A percentile compares a stretch with the other conserved stretches of the same genome.
phyloP scores from a whole-genome alignment of 2,888 invertebrate genomes.

The Scaptodrosophila latifasciaeformis region DNA sequence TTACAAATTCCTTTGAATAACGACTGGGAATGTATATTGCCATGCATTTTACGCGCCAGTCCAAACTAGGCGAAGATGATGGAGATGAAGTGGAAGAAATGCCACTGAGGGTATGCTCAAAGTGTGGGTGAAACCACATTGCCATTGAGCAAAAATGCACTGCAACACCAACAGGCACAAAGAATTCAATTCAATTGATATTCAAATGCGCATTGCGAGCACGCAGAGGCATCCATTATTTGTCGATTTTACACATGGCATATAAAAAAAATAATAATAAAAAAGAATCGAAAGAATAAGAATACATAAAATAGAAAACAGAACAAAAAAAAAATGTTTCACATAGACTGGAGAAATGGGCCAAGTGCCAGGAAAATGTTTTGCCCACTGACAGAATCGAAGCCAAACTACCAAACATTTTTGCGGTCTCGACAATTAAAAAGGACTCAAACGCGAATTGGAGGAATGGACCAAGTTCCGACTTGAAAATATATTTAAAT shows the following conservation, averaged over 20 bases:
- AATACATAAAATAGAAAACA: too few relatives aligned
- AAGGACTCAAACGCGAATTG: too few relatives aligned
- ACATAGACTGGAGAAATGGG: neutral
- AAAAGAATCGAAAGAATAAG: constrained; percentile 21
- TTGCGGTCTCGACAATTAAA: too few relatives aligned
- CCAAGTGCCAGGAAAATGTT: neutral
- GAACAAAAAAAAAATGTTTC: constrained; percentile 1
- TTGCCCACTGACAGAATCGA: neutral
- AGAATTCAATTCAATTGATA: constrained; percentile 68
- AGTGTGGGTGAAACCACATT: constrained; percentile 26
- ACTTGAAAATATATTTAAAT: too few relatives aligned
- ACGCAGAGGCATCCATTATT: constrained; percentile 57
- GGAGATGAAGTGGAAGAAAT: constrained; percentile 13
- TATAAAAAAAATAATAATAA: constrained; percentile 20
- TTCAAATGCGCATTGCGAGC: constrained; percentile 61
- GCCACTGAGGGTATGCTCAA: neutral
- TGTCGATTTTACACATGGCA: constrained; percentile 62
- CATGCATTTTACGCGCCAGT: constrained; percentile 17
- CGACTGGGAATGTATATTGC: constrained; percentile 54
- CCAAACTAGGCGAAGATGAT: neutral
- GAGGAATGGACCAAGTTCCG: too few relatives aligned
- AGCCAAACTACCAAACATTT: too few relatives aligned
- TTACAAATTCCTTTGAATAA: constrained; percentile 58
- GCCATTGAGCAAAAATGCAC: constrained; percentile 45
- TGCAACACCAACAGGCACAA: constrained; percentile 49